Base-by-base conservation (phyloP, 2,888 invertebrate species). In the Malthinus seriepunctatus region DNA sequence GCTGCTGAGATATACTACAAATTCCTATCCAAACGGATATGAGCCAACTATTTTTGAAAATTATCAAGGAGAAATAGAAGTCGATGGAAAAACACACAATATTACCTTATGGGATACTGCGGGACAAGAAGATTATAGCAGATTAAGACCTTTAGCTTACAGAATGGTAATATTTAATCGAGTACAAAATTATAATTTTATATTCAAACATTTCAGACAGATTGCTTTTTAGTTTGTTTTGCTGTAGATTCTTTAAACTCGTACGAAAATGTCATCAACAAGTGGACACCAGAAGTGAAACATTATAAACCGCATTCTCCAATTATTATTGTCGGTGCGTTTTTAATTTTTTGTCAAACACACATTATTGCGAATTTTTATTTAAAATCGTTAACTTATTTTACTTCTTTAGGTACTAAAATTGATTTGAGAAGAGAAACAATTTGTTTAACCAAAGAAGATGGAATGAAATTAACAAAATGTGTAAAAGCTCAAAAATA, bases 91-190 rank as follows among this genome's bases (percentile, higher is more conserved):
- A 66, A 86, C 87, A 67, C 88, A 88, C 68, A 87, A 87, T 73
- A 84, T 91, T 78, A 88, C 89, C 39, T 78, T 93, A 11, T 93
- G 92, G 93, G 92, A 93, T 75, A 92, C 92, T 31, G 91, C 92
- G 33, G 89, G 90, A 1, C 93, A 93, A 73, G 93, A 93, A 74
- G 93, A 92, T 77, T 93, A 92, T 72, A 92, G 92, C 76, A 81
- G 91, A 73, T 80, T 93, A 57, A 82, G 93, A 71, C 92, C 92
- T 0, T 80, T 93, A 34, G 91, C 91, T 15, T 93, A 93, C 77
- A 90, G 89, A 67, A 86, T 89, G 78, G 92, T 92, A 78, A 82
- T 8, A 11, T 11, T 3, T 3, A 11, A 11, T 39, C 8, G 8
- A 8, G 12, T 23, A 45, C n/a, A 9, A 31, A 15, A n/a, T 23